Conservation (phyloP, 2,113 vertebrate species). For the Muntiacus muntjak region DNA sequence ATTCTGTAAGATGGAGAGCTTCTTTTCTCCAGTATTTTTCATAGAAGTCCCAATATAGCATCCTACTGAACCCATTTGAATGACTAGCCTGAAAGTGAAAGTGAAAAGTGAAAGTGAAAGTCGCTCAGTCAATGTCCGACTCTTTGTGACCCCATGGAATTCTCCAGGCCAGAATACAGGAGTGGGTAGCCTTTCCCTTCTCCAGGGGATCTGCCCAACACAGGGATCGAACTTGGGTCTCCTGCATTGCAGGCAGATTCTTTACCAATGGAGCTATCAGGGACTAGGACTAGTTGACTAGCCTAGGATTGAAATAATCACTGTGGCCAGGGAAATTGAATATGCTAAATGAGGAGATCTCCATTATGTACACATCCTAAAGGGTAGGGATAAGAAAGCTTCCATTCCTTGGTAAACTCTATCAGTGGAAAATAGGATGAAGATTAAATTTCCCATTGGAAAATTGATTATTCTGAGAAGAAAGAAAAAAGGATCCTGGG, state of each 20-base stretch:
- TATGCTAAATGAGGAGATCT: not conserved
- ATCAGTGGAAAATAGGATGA: not conserved
- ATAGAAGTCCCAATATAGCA: not conserved
- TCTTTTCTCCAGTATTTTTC: not conserved
- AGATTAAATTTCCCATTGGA: not conserved
- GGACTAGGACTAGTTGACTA: not conserved
- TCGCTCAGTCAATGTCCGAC: not conserved
- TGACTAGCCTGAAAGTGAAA: not conserved
- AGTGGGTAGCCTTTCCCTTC: not conserved
- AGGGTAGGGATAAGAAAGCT: not conserved
- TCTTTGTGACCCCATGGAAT: not conserved
- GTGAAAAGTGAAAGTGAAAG: not conserved
- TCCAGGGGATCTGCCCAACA: not conserved
- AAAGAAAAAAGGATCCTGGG: not conserved
- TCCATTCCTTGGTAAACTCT: not conserved
- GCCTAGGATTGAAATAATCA: not conserved
- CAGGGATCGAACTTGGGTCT: not conserved
- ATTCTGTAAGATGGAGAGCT: not conserved
- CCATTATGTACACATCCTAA: not conserved
- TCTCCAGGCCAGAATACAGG: not conserved
- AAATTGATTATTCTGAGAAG: not conserved
- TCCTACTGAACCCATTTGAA: not conserved
- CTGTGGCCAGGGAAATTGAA: not conserved
- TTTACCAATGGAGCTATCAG: not conserved
- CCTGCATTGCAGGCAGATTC: not conserved